A percentile compares a stretch with the other conserved stretches of the same genome.
Evolutionary conservation across 2,888 invertebrate genomes (phyloP).

Genomic region (Chymomyza fuscimana): DNA sequence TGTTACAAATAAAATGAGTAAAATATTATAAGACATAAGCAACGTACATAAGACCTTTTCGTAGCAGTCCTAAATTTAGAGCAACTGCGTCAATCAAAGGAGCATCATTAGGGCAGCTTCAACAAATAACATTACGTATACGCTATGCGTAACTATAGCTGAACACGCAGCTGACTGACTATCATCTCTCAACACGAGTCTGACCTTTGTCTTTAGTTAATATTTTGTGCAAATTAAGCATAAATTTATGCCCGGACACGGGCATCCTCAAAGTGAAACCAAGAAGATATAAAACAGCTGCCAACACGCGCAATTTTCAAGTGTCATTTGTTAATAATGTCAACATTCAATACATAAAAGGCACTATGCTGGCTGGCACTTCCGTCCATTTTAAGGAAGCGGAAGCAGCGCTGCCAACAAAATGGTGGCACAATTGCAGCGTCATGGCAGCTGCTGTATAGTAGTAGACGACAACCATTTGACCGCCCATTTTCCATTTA

Average conservation of each 20-base stretch:
- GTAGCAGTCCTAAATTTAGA: not conserved
- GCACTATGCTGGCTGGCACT: not conserved
- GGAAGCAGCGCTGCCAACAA: not conserved
- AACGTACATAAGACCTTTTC: not conserved
- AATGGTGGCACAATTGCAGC: slow-evolving; percentile 11
- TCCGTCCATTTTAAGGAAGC: not conserved
- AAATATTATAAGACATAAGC: not conserved
- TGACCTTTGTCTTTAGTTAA: not conserved
- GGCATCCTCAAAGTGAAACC: not conserved
- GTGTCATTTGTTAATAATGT: slow-evolving; percentile 32
- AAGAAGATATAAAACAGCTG: not conserved
- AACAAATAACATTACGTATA: not conserved
- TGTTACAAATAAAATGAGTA: not conserved
- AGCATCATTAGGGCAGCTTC: not conserved
- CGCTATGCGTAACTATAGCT: not conserved
- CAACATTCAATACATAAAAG: slow-evolving; percentile 31
- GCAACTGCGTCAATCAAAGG: not conserved
- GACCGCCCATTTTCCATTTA: not conserved
- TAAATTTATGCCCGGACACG: slow-evolving; percentile 2
- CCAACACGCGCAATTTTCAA: slow-evolving; percentile 24
- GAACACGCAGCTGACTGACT: not conserved
- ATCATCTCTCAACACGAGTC: not conserved
- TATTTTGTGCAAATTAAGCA: not conserved
- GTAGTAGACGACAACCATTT: not conserved
- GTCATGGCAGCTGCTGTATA: slow-evolving; percentile 35